Conservation (phyloP, 2,888 invertebrate genomes). For the Drosophila vallismaia region DNA sequence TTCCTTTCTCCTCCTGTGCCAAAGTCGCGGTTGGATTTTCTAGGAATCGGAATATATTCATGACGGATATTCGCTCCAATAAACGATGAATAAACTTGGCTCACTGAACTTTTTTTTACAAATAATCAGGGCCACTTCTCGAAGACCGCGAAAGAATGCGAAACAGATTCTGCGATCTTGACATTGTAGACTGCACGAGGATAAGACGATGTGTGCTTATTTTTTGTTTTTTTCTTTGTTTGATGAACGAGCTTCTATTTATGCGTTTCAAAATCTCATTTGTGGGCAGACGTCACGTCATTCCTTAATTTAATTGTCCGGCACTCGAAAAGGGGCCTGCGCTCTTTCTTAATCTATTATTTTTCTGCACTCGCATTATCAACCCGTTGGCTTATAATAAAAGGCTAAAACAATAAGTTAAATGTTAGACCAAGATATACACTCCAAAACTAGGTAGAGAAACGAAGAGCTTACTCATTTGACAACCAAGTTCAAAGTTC, state of each 20-base stretch:
- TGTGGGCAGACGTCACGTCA: conserved; percentile 32
- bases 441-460: not conserved
- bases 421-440: not conserved
- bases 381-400: conserved; percentile 11
- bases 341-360: conserved; percentile 35
- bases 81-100: conserved; percentile 26
- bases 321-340: conserved; percentile 23
- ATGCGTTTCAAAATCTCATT: conserved; percentile 26
- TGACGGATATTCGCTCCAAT: conserved; percentile 24
- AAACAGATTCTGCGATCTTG: conserved; percentile 32
- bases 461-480: not conserved
- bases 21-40: not conserved
- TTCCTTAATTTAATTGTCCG: conserved; percentile 40
- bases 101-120: not conserved
- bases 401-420: not conserved
- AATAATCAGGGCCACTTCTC: not conserved
- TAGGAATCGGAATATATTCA: conserved; percentile 10
- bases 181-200: conserved; percentile 29
- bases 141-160: conserved; percentile 6
- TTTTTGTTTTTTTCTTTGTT: not conserved
- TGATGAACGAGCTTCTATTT: conserved; percentile 32
- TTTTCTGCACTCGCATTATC: conserved; percentile 41
- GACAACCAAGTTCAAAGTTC: conserved; percentile 16
- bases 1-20: conserved; percentile 15
- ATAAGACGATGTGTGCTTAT: conserved; percentile 15